Base-by-base conservation (phyloP, 2,113 vertebrate species). In the Heliornis fulica region DNA sequence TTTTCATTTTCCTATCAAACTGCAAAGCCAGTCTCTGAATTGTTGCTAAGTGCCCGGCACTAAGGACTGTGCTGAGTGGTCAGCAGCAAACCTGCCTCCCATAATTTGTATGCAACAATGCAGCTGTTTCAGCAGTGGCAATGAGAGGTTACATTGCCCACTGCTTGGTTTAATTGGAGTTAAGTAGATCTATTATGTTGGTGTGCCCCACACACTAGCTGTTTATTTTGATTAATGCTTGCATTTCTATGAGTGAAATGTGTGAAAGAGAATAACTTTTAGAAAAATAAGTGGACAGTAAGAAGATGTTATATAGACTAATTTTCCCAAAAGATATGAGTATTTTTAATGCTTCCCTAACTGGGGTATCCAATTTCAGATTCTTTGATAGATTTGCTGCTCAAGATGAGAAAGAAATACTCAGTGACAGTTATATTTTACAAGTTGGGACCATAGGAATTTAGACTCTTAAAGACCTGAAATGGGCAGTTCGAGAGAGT, bases 141-240 rank as follows among this genome's bases (percentile, higher is more conserved):
- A 29, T 5, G 60, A 92, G 90, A 94, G 93, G 80, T 95, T 96
- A 82, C 31, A 15, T 25, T 95, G 94, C 95, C 96, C 93, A 96
- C 88, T 90, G 96, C 88, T 96, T 84, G 79, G 78, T 90, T 97
- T 97, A 97, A 97, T 97, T 97, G 95, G 84, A 96, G 96, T 96
- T 97, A 97, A 97, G 75, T 96, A 96, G 88, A 88, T 78, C 96
- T 88, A 92, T 97, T 97, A 94, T 87, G 88, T 79, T 3, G 0
- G 28, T 57, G 81, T 70, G 80, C 93, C 94, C 91, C 64, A 34
- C 86, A 94, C 88, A 89, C 72, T 84, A 74, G 61, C 93, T 96
- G 94, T 92, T 96, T 96, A 94, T 91, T 97, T 95, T 97, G 97
- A 97, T 97, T 97, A 97, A 97, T 97, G 89, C n/a, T 23, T 79